Conservation (phyloP, 2,888 invertebrate genomes). For the Trilocha varians region DNA sequence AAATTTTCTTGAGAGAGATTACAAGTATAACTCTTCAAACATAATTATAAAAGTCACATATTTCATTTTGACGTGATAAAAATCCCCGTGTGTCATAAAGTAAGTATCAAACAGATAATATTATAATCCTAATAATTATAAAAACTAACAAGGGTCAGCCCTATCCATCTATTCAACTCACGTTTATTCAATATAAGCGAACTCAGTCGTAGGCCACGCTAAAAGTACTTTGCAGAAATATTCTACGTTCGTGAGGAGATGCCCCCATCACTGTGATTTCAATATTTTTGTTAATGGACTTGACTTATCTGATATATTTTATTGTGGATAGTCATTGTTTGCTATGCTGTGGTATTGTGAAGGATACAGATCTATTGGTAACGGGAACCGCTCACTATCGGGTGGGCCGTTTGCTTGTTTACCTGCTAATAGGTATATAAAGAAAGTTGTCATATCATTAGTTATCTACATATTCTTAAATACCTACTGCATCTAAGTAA, state of each 20-base stretch:
- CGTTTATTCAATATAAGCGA: constrained; percentile 74
- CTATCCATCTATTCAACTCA: constrained; percentile 67
- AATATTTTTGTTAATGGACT: constrained; percentile 18
- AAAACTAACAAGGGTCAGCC: constrained; percentile 31
- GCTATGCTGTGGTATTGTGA: too few relatives aligned
- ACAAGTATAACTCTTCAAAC: too few relatives aligned
- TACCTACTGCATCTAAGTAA: too few relatives aligned
- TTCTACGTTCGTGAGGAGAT: constrained; percentile 63
- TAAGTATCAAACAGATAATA: not conserved
- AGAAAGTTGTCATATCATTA: too few relatives aligned
- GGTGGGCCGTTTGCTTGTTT: not conserved
- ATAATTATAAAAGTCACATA: too few relatives aligned
- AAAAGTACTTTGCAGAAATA: constrained; percentile 64
- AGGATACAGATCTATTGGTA: not conserved
- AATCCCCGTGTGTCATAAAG: too few relatives aligned
- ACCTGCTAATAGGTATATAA: too few relatives aligned
- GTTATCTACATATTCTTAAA: too few relatives aligned
- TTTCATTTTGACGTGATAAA: too few relatives aligned
- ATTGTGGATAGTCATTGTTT: not conserved
- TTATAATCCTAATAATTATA: not conserved
- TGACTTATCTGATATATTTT: not conserved
- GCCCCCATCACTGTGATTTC: constrained; percentile 29
- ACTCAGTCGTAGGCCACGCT: constrained; percentile 63
- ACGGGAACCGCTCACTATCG: not conserved
- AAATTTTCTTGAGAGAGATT: too few relatives aligned